phyloP scores from a whole-genome alignment of 2,797 vertebrate genomes.

The Pseudochirops cupreus region DNA sequence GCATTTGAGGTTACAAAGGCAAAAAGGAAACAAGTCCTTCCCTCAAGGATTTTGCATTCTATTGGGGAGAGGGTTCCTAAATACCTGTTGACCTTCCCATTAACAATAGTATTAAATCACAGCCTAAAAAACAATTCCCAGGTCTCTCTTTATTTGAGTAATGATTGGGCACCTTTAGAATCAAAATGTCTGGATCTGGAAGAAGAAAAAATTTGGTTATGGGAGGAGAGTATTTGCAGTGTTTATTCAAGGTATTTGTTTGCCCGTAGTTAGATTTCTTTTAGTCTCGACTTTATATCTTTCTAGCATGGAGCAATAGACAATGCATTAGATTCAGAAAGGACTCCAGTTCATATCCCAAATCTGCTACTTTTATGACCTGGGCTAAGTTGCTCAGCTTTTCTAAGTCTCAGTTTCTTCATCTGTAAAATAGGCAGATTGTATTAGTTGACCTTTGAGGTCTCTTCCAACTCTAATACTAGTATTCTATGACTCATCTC shows the following conservation, averaged over 20 bases:
- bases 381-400: background rate
- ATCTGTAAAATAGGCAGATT: background rate
- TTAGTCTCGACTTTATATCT: background rate
- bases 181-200: background rate
- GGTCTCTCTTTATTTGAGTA: background rate
- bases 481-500: background rate
- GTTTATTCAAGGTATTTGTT: background rate
- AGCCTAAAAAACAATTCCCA: background rate
- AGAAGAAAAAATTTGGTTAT: background rate
- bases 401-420: background rate
- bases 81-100: background rate
- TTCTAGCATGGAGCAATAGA: background rate
- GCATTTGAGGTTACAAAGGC: background rate
- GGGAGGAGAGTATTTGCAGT: background rate
- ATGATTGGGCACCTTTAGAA: background rate
- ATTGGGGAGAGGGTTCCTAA: background rate
- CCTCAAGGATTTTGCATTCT: background rate
- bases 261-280: background rate
- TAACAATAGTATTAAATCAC: background rate
- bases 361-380: background rate
- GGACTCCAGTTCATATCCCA: background rate
- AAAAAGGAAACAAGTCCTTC: background rate
- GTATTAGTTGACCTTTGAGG: background rate
- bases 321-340: background rate
- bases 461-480: background rate